phyloP scores from a whole-genome alignment of 2,113 vertebrate genomes.

The Nothoprocta perdicaria region DNA sequence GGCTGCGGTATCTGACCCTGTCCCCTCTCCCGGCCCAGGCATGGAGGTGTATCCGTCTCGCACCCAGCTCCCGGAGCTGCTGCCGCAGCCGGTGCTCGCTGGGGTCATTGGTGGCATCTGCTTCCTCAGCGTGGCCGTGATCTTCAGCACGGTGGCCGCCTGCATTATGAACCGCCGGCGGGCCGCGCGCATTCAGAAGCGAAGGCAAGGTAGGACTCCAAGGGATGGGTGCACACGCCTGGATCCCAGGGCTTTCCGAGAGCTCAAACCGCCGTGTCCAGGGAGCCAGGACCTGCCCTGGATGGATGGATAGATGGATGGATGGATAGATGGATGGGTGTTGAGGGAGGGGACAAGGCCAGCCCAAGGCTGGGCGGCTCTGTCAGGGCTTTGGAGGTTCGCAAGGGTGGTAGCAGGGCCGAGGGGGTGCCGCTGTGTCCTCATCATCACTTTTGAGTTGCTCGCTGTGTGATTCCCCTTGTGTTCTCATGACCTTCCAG shows the following conservation, averaged over 20 bases:
- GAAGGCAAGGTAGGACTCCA: constrained; percentile 71
- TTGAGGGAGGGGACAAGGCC: neutral
- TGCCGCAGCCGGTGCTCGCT: constrained; percentile 89
- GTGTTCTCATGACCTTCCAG: constrained; percentile 76
- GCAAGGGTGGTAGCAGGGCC: neutral
- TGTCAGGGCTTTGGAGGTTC: too few species aligned
- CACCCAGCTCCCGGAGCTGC: constrained; percentile 84
- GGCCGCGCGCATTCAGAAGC: constrained; percentile 64
- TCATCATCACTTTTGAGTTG: constrained; percentile 14
- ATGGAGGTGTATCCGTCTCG: constrained; percentile 90
- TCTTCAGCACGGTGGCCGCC: constrained; percentile 87
- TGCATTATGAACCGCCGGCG: constrained; percentile 89
- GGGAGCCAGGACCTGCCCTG: accelerated
- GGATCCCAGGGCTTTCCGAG: accelerated
- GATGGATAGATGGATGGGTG: neutral
- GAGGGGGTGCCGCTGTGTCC: accelerated
- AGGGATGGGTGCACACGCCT: accelerated
- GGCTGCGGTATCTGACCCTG: neutral
- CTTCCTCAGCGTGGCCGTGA: constrained; percentile 89
- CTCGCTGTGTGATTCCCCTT: constrained; percentile 48
- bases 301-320: neutral
- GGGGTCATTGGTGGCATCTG: constrained; percentile 91
- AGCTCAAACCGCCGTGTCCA: accelerated
- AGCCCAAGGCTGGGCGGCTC: neutral
- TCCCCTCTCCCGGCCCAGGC: constrained; percentile 71